Evolutionary conservation across 2,797 vertebrate genomes (phyloP).

Genomic region (Miopithecus talapoin): DNA sequence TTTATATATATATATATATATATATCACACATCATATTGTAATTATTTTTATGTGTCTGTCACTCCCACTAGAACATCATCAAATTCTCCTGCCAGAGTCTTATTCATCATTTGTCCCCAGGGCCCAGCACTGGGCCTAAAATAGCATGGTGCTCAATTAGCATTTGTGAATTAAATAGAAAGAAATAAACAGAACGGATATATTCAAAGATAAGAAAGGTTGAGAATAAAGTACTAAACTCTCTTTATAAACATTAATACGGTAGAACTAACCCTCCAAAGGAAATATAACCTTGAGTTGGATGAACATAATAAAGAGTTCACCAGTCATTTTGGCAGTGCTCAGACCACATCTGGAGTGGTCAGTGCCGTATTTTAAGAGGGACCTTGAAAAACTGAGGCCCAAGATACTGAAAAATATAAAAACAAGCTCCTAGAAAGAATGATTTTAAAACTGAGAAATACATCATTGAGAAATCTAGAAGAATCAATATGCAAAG

Average conservation of each 20-base stretch:
- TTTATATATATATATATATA: neutral
- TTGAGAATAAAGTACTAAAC: neutral
- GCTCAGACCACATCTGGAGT: neutral
- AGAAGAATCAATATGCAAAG: neutral
- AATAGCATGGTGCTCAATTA: neutral
- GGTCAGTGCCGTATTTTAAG: neutral
- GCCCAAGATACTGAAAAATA: neutral
- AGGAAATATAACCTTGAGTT: neutral
- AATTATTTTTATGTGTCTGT: neutral
- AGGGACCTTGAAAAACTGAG: neutral
- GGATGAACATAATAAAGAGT: neutral
- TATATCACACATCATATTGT: neutral
- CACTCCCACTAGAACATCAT: constrained; percentile 2
- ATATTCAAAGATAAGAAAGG: neutral
- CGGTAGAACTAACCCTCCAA: neutral
- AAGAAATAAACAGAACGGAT: neutral
- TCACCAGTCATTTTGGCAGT: neutral
- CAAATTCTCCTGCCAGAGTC: neutral
- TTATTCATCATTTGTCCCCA: neutral
- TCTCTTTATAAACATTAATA: neutral
- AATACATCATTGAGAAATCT: neutral
- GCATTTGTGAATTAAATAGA: neutral
- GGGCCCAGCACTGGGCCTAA: neutral
- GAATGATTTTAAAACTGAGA: neutral
- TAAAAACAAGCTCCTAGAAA: neutral